phyloP scores from a whole-genome alignment of 2,113 vertebrate species.

The Cynocephalus volans region DNA sequence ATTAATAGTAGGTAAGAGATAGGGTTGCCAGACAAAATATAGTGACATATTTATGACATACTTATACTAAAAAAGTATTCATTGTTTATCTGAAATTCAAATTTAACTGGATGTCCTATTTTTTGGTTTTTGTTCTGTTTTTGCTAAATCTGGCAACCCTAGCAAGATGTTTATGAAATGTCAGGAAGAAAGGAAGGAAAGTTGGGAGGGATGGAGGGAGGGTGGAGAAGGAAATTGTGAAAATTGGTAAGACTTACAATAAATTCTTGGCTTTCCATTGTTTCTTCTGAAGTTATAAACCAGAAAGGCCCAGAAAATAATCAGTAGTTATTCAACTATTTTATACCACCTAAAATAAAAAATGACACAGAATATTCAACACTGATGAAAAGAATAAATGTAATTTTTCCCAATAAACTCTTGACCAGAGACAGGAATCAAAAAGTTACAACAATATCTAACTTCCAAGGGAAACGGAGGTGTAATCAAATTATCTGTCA shows the following conservation, averaged over 20 bases:
- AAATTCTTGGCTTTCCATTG: slow-evolving; percentile 81
- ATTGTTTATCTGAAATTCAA: slow-evolving; percentile 28
- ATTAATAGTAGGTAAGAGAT: not conserved
- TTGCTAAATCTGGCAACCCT: not conserved
- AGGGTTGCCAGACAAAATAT: not conserved
- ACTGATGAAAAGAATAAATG: slow-evolving; percentile 35
- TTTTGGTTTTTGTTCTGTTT: not conserved
- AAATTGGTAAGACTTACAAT: slow-evolving; percentile 76
- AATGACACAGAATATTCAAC: slow-evolving; percentile 48
- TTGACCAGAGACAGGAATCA: not conserved
- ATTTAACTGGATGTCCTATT: not conserved
- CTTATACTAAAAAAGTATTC: not conserved
- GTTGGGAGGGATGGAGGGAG: not conserved
- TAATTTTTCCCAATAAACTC: not conserved
- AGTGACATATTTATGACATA: not conserved
- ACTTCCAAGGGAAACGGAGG: not conserved
- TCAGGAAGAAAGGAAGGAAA: not conserved
- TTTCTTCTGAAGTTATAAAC: slow-evolving; percentile 60
- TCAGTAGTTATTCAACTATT: slow-evolving; percentile 2
- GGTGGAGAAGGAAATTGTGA: not conserved
- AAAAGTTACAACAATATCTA: not conserved
- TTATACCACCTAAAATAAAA: slow-evolving; percentile 74
- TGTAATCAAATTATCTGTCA: not conserved
- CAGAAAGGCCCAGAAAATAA: slow-evolving; percentile 45
- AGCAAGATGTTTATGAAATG: slow-evolving; percentile 17